Evolutionary conservation across 1,140 invertebrate genomes (phyloP), one percentile per base, ranked within the genome.

Genomic region (Drosophila triauraria): DNA sequence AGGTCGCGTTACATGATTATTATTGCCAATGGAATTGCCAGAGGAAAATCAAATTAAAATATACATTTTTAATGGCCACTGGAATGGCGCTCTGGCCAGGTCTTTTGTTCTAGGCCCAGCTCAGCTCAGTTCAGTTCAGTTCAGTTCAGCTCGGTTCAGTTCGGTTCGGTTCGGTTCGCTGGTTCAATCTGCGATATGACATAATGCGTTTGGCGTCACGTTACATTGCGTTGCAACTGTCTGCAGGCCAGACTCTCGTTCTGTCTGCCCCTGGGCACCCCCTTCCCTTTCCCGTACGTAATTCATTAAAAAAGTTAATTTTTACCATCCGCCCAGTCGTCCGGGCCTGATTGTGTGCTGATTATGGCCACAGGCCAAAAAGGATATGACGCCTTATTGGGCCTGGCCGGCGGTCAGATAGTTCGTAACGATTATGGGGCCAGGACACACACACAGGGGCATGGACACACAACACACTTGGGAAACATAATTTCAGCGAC

Each of bases 281-380:
- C 43, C 27, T 4, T 6, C 20, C 4, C 10, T 6, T 7, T 12
- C 1, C 58, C 57, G 60, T 61, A 83, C 68, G 85, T 78, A 84
- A 88, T 88, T 88, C 80, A 88, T 88, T 88, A 88, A 88, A 88
- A 88, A 84, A 88, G 84, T 88, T 88, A 88, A 88, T 86, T 88
- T 90, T 72, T 65, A 79, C 84, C 85, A 88, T 88, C 84, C 84
- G 84, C 77, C 65, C 62, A 42, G 48, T 63, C 61, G 81, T 78
- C 77, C 72, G 80, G 64, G 38, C 78, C 70, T 64, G 84, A 87
- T 87, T 87, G 84, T 88, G 77, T 77, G 54, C 71, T 80, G 84
- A 87, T 87, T 87, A 84, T 87, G 84, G 80, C 74, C 80, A 69
- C 69, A 74, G 70, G 47, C 64, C 62, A 74, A 20, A 87, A 78